These are phyloP conservation scores for Podocnemis expansa DNA, from an alignment of 2,113 vertebrate species.

Conservation along the genomic window DNA sequence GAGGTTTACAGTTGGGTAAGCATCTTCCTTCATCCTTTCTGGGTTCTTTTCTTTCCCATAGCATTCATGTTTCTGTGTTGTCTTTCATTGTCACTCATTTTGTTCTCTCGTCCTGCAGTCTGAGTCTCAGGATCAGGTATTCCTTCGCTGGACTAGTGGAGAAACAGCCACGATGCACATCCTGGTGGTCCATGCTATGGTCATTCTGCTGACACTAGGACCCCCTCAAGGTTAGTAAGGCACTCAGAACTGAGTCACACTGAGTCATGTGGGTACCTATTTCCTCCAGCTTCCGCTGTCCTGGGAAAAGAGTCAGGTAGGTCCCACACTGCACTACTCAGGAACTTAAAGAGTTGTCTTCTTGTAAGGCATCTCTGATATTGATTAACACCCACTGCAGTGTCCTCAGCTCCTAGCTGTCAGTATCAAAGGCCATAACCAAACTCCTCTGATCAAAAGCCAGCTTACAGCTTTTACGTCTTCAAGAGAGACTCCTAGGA, in stretches of 20 bases:
- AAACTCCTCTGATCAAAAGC: not conserved
- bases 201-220: constrained; percentile 94
- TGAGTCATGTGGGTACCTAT: too few relatives aligned
- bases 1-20: constrained; percentile 98
- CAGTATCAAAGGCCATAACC: not conserved
- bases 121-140: constrained; percentile 97
- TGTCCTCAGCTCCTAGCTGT: not conserved
- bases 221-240: constrained; percentile 87
- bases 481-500: not conserved
- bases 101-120: constrained; percentile 77
- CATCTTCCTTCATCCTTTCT: not conserved
- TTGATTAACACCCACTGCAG: not conserved
- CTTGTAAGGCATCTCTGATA: not conserved
- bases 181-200: constrained; percentile 97
- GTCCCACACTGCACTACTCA: not conserved
- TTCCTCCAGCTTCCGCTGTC: not conserved
- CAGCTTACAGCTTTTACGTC: not conserved
- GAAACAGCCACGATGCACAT: constrained; percentile 99
- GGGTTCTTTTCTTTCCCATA: not conserved
- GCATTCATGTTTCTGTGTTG: accelerated
- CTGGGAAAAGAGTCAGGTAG: not conserved
- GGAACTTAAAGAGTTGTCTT: not conserved
- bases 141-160: constrained; percentile 94
- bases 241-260: not conserved
- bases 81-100: not conserved